Percentiles rank a stretch among this genome's conserved stretches.
Evolutionary conservation across 2,797 vertebrate genomes (phyloP).

Genomic region (Acridotheres tristis): DNA sequence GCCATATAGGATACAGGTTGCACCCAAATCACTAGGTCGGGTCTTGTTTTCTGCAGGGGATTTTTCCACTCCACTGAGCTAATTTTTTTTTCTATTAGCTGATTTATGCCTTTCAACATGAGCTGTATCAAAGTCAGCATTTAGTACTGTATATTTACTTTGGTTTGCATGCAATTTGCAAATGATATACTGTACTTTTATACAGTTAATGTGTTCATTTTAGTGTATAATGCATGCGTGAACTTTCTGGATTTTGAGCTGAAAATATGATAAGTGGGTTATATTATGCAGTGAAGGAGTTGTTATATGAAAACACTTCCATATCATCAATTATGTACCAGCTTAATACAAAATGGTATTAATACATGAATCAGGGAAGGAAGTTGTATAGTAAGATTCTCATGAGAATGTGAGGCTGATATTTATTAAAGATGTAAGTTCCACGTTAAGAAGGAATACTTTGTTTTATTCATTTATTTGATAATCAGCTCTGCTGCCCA

Average conservation of each 20-base stretch:
- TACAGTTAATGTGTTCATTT: conserved; percentile 54
- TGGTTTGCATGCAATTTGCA: conserved; percentile 3
- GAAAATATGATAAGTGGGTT: conserved; percentile 65
- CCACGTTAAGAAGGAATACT: neutral
- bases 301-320: conserved; percentile 45
- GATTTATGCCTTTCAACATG: conserved; percentile 33
- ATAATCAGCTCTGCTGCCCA: conserved; percentile 25
- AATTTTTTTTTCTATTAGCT: neutral
- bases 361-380: conserved; percentile 60
- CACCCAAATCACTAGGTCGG: neutral
- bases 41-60: neutral
- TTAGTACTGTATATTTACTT: conserved; percentile 15
- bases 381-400: conserved; percentile 55
- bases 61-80: neutral
- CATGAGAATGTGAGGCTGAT: conserved; percentile 42
- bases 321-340: conserved; percentile 60
- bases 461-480: conserved; percentile 56
- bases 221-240: conserved; percentile 25
- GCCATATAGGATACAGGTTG: accelerated
- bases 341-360: conserved; percentile 61
- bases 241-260: conserved; percentile 48
- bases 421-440: conserved; percentile 62
- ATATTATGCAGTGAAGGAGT: conserved; percentile 50
- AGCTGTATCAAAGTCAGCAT: conserved; percentile 32
- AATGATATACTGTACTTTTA: conserved; percentile 52